These are phyloP conservation scores for Aulostomus chinensis DNA, from an alignment of 2,797 vertebrate species.

Conservation along the genomic window DNA sequence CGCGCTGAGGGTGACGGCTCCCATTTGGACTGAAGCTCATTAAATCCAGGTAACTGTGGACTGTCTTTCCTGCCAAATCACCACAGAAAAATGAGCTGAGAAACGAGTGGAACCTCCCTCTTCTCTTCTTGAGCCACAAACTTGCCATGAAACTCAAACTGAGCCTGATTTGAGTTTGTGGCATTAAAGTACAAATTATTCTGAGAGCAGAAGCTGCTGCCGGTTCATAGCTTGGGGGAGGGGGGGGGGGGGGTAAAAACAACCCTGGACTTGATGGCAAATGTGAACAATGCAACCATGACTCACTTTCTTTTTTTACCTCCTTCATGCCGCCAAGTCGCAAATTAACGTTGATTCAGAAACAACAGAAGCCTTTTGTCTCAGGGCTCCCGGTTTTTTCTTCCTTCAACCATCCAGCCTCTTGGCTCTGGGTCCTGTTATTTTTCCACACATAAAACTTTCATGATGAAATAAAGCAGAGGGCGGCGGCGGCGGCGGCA, in stretches of 20 bases:
- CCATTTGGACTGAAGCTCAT: no score
- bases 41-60: no score
- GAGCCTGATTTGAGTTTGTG: conserved; percentile 13
- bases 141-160: no score
- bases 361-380: conserved; percentile 83
- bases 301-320: conserved; percentile 51
- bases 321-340: conserved; percentile 62
- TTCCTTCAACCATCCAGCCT: conserved; percentile 41
- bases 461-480: conserved; percentile 74
- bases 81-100: no score
- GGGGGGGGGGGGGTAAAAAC: conserved; percentile 40
- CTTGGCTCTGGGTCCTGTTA: conserved; percentile 66
- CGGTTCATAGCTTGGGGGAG: no score
- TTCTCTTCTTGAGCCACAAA: no score
- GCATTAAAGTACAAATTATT: conserved; percentile 15
- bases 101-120: no score
- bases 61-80: no score
- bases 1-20: no score
- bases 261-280: conserved; percentile 52
- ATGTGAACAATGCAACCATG: conserved; percentile 53
- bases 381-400: conserved; percentile 30
- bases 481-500: conserved; percentile 10
- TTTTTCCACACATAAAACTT: conserved; percentile 76
- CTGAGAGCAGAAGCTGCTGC: conserved; percentile 27
- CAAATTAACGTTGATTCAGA: conserved; percentile 74